Conservation (phyloP, 1,140 invertebrate genomes). For the Helicoverpa armigera region DNA sequence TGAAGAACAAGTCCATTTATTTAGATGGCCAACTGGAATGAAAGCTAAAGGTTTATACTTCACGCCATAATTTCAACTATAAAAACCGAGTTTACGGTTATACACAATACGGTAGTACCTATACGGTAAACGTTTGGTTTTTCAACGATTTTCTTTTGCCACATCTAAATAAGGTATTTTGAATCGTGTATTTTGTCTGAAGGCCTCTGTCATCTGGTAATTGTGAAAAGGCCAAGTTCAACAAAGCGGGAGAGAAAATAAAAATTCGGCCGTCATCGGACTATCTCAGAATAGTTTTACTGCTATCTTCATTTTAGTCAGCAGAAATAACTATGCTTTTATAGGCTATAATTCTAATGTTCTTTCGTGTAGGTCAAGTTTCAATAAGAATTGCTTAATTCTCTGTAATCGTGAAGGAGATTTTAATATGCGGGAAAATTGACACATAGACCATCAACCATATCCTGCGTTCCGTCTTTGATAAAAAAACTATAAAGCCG, state of each 20-base stretch:
- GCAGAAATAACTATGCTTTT: background rate
- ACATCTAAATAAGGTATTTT: background rate
- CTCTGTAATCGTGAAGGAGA: background rate
- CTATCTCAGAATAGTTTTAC: conserved; percentile 11
- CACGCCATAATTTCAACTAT: background rate
- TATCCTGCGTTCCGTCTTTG: too few species aligned
- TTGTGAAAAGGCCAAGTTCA: conserved; percentile 3
- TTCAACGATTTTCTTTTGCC: conserved; percentile 7
- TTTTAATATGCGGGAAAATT: conserved; percentile 27
- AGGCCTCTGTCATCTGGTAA: background rate
- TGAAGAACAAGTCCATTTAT: conserved; percentile 9
- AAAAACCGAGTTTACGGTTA: conserved; percentile 3
- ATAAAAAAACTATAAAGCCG: too few species aligned
- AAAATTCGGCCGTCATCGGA: conserved; percentile 6
- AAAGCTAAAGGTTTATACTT: background rate
- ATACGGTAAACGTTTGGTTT: background rate
- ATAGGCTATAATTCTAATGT: background rate
- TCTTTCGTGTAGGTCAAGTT: too few species aligned
- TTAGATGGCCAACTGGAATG: background rate
- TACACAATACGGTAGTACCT: background rate
- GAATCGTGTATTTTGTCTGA: background rate
- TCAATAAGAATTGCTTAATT: too few species aligned
- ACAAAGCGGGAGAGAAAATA: background rate
- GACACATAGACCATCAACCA: background rate
- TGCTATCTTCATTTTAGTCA: background rate